A percentile compares a stretch with the other conserved stretches of the same genome.
Evolutionary conservation across 2,113 vertebrate species (phyloP).

Genomic region (Grammomys dolichurus): DNA sequence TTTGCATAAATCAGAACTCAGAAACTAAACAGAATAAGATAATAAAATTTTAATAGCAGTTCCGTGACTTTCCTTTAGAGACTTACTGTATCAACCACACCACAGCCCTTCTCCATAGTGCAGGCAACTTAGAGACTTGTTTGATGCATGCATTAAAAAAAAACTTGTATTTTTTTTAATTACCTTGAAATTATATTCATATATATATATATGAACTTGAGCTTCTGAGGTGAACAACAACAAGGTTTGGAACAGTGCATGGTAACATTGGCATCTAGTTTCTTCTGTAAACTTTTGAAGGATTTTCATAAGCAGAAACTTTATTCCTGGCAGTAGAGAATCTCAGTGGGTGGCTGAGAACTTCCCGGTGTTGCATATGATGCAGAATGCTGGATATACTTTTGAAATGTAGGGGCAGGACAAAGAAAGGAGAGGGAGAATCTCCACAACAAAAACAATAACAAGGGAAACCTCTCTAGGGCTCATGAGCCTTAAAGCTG

Average conservation of each 20-base stretch:
- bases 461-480: not conserved
- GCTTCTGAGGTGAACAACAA: not conserved
- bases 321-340: constrained; percentile 42
- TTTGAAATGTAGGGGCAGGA: not conserved
- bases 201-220: not conserved
- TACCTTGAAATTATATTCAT: constrained; percentile 3
- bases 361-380: constrained; percentile 2
- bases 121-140: not conserved
- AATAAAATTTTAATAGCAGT: constrained; percentile 9
- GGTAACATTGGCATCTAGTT: not conserved
- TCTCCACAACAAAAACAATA: not conserved
- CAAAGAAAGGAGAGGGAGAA: constrained; percentile 1
- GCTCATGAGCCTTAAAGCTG: not conserved
- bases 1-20: not conserved
- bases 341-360: constrained; percentile 30
- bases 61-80: not conserved
- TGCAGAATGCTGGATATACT: constrained; percentile 24
- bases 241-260: not conserved
- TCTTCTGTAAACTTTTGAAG: constrained; percentile 24
- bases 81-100: not conserved
- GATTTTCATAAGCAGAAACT: constrained; percentile 34
- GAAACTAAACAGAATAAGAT: not conserved
- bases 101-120: not conserved
- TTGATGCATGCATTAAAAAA: not conserved
- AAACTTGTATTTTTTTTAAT: not conserved